A percentile compares a stretch with the other conserved stretches of the same genome.
Conservation (phyloP, 2,113 vertebrate genomes). For the Corydoras sp. region DNA sequence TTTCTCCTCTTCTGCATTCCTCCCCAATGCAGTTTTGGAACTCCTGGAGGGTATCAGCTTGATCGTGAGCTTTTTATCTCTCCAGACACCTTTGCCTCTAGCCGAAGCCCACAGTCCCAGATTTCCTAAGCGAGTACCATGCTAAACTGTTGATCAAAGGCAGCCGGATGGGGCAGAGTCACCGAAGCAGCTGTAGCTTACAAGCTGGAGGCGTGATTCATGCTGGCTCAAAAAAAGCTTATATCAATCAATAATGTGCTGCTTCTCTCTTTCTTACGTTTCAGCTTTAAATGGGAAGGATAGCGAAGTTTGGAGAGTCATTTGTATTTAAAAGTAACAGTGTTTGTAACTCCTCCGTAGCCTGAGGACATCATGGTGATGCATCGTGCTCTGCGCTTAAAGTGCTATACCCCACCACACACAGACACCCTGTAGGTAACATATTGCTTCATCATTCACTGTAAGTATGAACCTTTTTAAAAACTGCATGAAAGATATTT, state of each 20-base stretch:
- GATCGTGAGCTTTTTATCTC: conserved; percentile 37
- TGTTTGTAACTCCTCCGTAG: not conserved
- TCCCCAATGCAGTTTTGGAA: conserved; percentile 29
- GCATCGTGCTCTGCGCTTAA: not conserved
- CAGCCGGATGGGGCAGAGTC: conserved; percentile 20
- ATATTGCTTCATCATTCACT: conserved; percentile 1
- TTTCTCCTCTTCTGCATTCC: not conserved
- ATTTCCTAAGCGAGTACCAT: conserved; percentile 24
- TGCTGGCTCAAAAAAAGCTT: conserved; percentile 12
- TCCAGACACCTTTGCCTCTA: conserved; percentile 41
- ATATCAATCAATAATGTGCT: conserved; percentile 24
- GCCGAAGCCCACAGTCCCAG: conserved; percentile 13
- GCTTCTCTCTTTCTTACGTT: not conserved
- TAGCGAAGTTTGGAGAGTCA: not conserved
- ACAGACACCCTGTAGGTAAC: conserved; percentile 2
- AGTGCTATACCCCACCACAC: not conserved
- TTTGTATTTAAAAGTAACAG: not conserved
- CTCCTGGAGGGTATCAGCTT: conserved; percentile 35
- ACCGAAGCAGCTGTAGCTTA: conserved; percentile 30
- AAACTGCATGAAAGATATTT: not conserved
- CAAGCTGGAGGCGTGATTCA: conserved; percentile 11
- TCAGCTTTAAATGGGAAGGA: not conserved
- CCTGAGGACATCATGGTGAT: not conserved
- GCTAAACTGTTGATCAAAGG: conserved; percentile 38
- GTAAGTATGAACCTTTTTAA: conserved; percentile 1